Conservation (phyloP, 2,113 vertebrate species). For the Polypterus bichir region DNA sequence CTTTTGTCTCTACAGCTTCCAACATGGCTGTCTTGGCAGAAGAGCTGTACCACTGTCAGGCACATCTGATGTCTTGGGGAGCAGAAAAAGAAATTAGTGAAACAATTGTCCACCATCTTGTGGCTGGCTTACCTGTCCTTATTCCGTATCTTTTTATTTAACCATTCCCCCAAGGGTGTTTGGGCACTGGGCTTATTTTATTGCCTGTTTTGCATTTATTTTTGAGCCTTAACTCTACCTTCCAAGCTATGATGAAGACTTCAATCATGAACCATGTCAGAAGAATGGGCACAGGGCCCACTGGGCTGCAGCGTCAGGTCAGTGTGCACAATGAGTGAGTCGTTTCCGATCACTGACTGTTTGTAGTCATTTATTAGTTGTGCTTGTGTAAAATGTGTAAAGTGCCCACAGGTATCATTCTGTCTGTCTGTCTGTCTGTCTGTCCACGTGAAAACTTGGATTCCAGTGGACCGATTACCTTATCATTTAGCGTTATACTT, state of each 20-base stretch:
- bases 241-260: constrained; percentile 75
- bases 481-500: too few relatives aligned
- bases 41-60: constrained; percentile 52
- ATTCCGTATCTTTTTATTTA: constrained; percentile 63
- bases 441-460: too few relatives aligned
- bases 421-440: too few relatives aligned
- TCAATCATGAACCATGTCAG: constrained; percentile 71
- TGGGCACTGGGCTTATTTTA: too few relatives aligned
- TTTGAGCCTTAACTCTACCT: constrained; percentile 30
- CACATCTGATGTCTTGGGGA: constrained; percentile 53
- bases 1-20: constrained; percentile 37
- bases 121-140: constrained; percentile 53
- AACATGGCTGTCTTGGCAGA: constrained; percentile 66
- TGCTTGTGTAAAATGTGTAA: too few relatives aligned
- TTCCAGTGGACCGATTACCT: too few relatives aligned
- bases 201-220: too few relatives aligned
- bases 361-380: too few relatives aligned
- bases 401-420: too few relatives aligned
- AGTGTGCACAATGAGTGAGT: background rate
- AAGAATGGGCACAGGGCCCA: constrained; percentile 65
- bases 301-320: constrained; percentile 74
- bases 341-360: background rate
- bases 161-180: too few relatives aligned
- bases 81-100: constrained; percentile 48
- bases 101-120: constrained; percentile 53